phyloP scores from a whole-genome alignment of 30 jellyfish, hydroid and myxozoan species.

The Cassiopea xamachana region DNA sequence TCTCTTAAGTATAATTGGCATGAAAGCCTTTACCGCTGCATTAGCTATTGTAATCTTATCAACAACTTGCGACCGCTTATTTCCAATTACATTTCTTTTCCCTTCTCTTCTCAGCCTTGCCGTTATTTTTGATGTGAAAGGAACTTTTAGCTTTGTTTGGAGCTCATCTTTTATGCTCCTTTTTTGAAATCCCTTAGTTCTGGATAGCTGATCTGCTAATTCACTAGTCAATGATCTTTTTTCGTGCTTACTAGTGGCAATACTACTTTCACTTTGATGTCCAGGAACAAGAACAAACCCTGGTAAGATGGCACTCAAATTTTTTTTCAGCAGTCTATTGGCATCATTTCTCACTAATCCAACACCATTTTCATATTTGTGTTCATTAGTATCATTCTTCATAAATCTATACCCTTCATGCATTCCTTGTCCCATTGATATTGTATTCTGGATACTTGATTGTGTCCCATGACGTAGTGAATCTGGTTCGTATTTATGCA shows the following conservation, averaged over 20 bases:
- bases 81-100: neutral
- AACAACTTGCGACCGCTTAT: slow-evolving; percentile 27
- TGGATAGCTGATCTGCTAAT: neutral
- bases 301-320: slow-evolving; percentile 64
- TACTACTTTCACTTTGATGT: slow-evolving; percentile 7
- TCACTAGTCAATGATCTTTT: slow-evolving; percentile 1
- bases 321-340: slow-evolving; percentile 12
- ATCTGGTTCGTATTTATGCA: slow-evolving; percentile 6
- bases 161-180: neutral
- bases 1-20: slow-evolving; percentile 64
- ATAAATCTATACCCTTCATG: slow-evolving; percentile 12
- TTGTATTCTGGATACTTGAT: slow-evolving; percentile 50
- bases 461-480: slow-evolving; percentile 26
- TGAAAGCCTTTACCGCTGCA: slow-evolving; percentile 79
- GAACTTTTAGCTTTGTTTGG: neutral
- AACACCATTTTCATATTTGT: neutral
- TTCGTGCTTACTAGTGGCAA: neutral
- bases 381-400: neutral
- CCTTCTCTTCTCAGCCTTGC: neutral
- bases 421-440: slow-evolving; percentile 49
- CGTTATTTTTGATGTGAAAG: neutral
- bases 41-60: slow-evolving; percentile 63
- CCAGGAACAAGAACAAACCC: slow-evolving; percentile 73
- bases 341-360: neutral
- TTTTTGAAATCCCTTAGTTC: neutral